Evolutionary conservation across 2,888 invertebrate species (phyloP), one percentile per base, ranked within the genome.

Genomic region (Meiosimyza decipiens): DNA sequence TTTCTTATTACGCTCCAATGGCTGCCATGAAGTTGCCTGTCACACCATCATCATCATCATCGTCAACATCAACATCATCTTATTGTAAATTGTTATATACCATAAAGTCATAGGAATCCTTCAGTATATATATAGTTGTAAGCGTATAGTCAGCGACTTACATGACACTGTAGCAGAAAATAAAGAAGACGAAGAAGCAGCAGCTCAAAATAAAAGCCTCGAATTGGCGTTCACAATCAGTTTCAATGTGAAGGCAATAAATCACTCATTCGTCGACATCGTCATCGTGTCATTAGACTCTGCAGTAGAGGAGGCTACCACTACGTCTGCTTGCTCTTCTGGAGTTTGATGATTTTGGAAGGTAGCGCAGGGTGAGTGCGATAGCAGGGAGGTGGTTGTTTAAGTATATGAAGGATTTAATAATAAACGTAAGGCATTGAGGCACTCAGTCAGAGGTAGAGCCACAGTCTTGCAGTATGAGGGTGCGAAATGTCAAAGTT

Each of bases 241-340:
- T 80, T 83, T 80, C 79, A 80, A 81, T 83, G 80, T 78, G 77
- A 77, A 79, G 75, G 77, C 83, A 79, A 84, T 84, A 84, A 85
- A 84, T 85, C 84, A 84, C 82, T 84, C 84, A 85, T 80, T 81
- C 82, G 68, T 72, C 62, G 68, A 13, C 63, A 28, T 72, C 63
- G 50, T 72, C 68, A 62, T 54, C 60, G 66, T 66, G 67, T 69
- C 70, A 70, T 69, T 71, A 15, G 77, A 71, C 73, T 63, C 59
- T 51, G 40, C 9, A 40, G 40, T 40, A 40, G 9, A 40, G 16
- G 18, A 54, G 18, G 18, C 54, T n/a, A 18, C 54, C 18, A 54
- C n/a, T 54, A 18, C 18, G 54, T 40, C 5, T 5, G 6, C 40
- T 40, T 40, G 4, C 40, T 4, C 40, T 40, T 40, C 40, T 40